Evolutionary conservation across 2,888 invertebrate genomes (phyloP).

Genomic region (Drosophila maculinotata): DNA sequence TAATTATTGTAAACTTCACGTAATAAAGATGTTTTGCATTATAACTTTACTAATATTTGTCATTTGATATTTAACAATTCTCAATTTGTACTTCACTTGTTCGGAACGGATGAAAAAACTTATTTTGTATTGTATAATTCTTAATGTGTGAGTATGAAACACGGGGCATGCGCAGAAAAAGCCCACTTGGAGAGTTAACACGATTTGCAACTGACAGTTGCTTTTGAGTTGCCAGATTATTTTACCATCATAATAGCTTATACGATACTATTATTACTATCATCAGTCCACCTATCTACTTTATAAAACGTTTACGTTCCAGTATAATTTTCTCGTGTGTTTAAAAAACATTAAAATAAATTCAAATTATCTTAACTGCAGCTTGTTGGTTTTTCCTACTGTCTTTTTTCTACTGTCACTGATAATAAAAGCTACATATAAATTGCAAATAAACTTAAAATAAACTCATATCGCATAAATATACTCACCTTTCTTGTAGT

Average conservation of each 20-base stretch:
- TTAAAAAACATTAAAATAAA: too few species aligned
- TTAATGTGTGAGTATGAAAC: constrained; percentile 15
- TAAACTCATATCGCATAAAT: too few species aligned
- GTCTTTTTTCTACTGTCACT: too few species aligned
- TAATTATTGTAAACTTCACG: not conserved
- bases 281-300: too few species aligned
- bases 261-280: not conserved
- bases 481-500: too few species aligned
- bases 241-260: not conserved
- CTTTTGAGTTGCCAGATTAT: constrained; percentile 22
- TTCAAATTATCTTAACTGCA: too few species aligned
- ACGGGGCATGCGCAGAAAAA: constrained; percentile 39
- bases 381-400: too few species aligned
- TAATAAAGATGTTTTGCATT: not conserved
- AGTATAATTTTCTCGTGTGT: too few species aligned
- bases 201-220: constrained; percentile 19
- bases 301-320: too few species aligned
- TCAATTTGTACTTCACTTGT: constrained; percentile 8
- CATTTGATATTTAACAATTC: constrained; percentile 5
- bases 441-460: too few species aligned
- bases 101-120: constrained; percentile 47
- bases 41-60: not conserved
- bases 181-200: not conserved
- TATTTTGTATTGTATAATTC: constrained; percentile 76
- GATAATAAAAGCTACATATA: too few species aligned